Evolutionary conservation across 1,140 invertebrate species (phyloP).

Genomic region (Drosophila pseudoobscura): DNA sequence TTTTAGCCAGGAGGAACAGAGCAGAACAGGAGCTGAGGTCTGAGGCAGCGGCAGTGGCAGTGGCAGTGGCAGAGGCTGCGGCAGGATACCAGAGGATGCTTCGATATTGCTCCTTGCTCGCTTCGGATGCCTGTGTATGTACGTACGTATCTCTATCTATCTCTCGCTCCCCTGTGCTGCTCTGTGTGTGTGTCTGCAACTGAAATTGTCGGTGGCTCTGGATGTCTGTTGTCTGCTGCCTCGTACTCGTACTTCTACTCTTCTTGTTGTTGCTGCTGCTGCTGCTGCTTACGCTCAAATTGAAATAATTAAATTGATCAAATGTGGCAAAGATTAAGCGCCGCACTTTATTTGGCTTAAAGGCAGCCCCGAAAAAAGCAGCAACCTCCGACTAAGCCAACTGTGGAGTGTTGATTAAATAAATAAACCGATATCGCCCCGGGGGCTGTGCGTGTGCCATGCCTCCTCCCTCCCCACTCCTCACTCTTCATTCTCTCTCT

Average conservation of each 20-base stretch:
- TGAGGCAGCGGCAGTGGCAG: background rate
- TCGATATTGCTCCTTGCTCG: conserved; percentile 1
- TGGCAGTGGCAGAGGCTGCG: conserved; percentile 21
- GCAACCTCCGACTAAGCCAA: conserved; percentile 65
- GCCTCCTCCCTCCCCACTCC: background rate
- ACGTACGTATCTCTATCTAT: background rate
- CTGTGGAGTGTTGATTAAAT: conserved; percentile 82
- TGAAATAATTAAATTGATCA: conserved; percentile 82
- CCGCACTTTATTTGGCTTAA: conserved; percentile 80
- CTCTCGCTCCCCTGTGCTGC: conserved; percentile 9
- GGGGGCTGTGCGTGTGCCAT: conserved; percentile 34
- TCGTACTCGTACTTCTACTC: background rate
- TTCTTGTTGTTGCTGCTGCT: conserved; percentile 40
- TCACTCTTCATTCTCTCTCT: too few species aligned
- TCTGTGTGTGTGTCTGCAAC: conserved; percentile 47
- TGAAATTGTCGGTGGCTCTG: conserved; percentile 67
- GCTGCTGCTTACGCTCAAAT: conserved; percentile 78
- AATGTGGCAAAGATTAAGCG: conserved; percentile 82
- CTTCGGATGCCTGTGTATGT: conserved; percentile 14
- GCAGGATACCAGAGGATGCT: conserved; percentile 51
- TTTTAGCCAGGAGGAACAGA: conserved; percentile 76
- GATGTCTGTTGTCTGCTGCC: conserved; percentile 41
- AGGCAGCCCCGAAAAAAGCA: conserved; percentile 61
- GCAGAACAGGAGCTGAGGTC: background rate
- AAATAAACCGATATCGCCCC: conserved; percentile 72